Base-by-base conservation (phyloP, 2,113 vertebrate species). In the Petroica traversi region DNA sequence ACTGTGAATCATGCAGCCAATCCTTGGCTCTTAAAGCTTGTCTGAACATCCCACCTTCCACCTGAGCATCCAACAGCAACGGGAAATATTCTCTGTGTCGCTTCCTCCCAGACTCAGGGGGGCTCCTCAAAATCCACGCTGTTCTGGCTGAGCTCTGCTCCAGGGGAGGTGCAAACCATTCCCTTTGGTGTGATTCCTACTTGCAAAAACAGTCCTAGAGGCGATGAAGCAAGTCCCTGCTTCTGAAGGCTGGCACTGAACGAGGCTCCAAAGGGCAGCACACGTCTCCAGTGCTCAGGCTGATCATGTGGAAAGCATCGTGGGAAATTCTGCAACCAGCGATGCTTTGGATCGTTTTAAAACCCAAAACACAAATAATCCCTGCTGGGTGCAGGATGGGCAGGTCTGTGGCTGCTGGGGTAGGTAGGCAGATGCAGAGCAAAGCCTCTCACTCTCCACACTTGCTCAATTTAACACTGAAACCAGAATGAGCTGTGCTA, bases 401-500 rank as follows among this genome's bases (percentile, higher is more conserved):
- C 81, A 92, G 73, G 74, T 69, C 81, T 63, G 78, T 1, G 33
- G 80, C 77, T 2, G 6, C 67, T 14, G 46, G 54, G 79, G 63
- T 22, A 52, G 49, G 40, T 19, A 45, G 80, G 68, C 3, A 52
- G 61, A 72, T 8, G 69, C 45, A 43, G 66, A 74, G 86, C 77
- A 68, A 31, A 55, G 80, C 41, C 59, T 57, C 85, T 83, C 87
- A 69, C 88, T 78, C 85, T 82, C 72, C 92, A 66, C 92, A 90
- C 90, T 96, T 85, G 89, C 92, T 90, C 92, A 89, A 49, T 84
- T 96, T 58, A 58, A 40, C 72, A 40, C 0, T 63, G 90, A 83
- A 92, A 94, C 59, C 55, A 95, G 93, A 92, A 74, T 88, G 88
- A 90, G 96, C 92, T 85, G 82, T 66, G 95, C 92, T 94, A 62